Percentiles rank a stretch among this genome's conserved stretches.
phyloP scores from a whole-genome alignment of 2,797 vertebrate genomes.

The Coracias cyanogaster region DNA sequence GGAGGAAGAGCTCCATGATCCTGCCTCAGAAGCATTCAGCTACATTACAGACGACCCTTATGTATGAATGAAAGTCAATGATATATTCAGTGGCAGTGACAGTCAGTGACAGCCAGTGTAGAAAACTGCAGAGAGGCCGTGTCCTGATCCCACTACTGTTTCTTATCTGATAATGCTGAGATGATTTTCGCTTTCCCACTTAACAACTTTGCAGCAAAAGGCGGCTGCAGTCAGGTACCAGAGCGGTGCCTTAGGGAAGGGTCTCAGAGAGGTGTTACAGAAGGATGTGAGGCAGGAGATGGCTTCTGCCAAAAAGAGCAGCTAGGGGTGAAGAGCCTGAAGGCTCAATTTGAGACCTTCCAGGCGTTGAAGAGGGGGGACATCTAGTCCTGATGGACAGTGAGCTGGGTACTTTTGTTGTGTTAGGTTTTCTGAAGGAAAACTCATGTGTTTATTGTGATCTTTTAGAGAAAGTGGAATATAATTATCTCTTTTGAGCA shows the following conservation, averaged over 20 bases:
- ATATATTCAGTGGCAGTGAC: background rate
- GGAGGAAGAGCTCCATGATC: background rate
- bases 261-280: background rate
- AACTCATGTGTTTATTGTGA: background rate
- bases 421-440: background rate
- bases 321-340: background rate
- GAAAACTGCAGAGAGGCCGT: background rate
- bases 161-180: background rate
- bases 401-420: background rate
- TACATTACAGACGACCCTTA: background rate
- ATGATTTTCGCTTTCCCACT: background rate
- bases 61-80: background rate
- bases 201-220: background rate
- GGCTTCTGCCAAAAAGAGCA: background rate
- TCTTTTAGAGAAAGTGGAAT: background rate
- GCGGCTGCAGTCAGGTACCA: background rate
- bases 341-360: background rate
- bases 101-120: background rate
- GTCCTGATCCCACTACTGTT: background rate
- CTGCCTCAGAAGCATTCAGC: background rate
- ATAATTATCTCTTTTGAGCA: background rate
- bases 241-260: background rate
- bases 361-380: background rate
- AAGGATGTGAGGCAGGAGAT: background rate
- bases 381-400: background rate